A percentile compares a stretch with the other conserved stretches of the same genome.
These are phyloP conservation scores for Muscicapa comitata DNA, from an alignment of 2,797 vertebrate species.

Conservation along the genomic window DNA sequence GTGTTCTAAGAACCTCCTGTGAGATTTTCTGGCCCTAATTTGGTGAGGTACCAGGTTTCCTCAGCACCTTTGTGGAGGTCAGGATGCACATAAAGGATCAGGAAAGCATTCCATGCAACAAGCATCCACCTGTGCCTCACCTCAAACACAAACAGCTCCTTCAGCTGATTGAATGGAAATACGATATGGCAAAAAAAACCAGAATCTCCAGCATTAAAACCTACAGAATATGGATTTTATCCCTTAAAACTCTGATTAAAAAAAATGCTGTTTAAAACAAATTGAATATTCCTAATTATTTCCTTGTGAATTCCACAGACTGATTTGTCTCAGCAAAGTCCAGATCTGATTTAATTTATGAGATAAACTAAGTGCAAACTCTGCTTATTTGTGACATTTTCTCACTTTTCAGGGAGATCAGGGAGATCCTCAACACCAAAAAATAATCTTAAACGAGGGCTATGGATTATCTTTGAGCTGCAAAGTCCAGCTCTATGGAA, in stretches of 20 bases:
- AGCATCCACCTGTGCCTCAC: not conserved
- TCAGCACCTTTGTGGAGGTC: not conserved
- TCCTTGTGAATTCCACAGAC: not conserved
- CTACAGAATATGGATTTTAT: not conserved
- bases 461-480: not conserved
- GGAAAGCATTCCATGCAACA: too few species aligned
- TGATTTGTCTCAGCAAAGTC: not conserved
- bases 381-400: not conserved
- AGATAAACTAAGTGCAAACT: not conserved
- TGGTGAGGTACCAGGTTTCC: not conserved
- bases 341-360: not conserved
- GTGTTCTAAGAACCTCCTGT: not conserved
- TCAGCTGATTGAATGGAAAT: not conserved
- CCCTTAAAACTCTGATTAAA: not conserved
- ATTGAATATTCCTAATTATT: not conserved
- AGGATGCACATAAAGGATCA: not conserved
- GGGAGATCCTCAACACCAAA: not conserved
- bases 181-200: rapidly evolving
- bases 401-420: not conserved
- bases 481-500: not conserved
- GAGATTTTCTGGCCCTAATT: not conserved
- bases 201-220: not conserved
- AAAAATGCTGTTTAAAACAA: not conserved
- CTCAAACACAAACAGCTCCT: not conserved
- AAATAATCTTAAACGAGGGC: not conserved